Base-by-base conservation (phyloP, 2,797 vertebrate genomes). In the Knipowitschia caucasica region DNA sequence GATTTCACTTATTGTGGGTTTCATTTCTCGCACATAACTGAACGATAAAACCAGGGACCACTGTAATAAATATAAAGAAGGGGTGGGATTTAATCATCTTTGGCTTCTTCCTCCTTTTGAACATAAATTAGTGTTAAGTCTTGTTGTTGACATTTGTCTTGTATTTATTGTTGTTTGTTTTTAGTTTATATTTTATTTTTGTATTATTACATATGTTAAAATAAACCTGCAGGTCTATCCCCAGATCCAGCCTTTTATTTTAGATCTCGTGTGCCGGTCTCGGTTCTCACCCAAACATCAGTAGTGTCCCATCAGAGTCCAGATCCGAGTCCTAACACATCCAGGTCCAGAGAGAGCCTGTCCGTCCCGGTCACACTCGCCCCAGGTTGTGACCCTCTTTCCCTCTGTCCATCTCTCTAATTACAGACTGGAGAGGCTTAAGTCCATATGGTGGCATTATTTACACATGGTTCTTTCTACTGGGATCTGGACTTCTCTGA, bases 401-500 rank as follows among this genome's bases (percentile, higher is more conserved):
- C 46, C 26, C 50, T 62, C 42, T 12, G 2, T 40, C 39, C 39
- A 38, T 18, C 56, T 50, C 56, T 83, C 64, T 71, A 76, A 79
- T 84, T 72, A 77, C 70, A 70, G 11, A 68, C 60, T 59, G 61
- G 46, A 53, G 31, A 51, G 62, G 77, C 77, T 77, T 80, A 62
- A n/a, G 59, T n/a, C 75, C 75, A 80, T 85, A 78, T 78, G 83
- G 73, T 43, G 64, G 59, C 26, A 69, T 84, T 73, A 75, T 69
- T 38, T 11, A 39, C 50, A 20, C 42, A n/a, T 2, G 39, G 39
- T 59, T 59, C 5, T n/a, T n/a, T n/a, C n/a, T n/a, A n/a, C n/a
- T 23, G 24, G 38, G 65, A n/a, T n/a, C 56, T 50, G 43, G 34
- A 55, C 50, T 59, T 65, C 60, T 31, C 56, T 10, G 45, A 70